Base-by-base conservation (phyloP, 2,797 vertebrate genomes). In the Macropus fuliginosus region DNA sequence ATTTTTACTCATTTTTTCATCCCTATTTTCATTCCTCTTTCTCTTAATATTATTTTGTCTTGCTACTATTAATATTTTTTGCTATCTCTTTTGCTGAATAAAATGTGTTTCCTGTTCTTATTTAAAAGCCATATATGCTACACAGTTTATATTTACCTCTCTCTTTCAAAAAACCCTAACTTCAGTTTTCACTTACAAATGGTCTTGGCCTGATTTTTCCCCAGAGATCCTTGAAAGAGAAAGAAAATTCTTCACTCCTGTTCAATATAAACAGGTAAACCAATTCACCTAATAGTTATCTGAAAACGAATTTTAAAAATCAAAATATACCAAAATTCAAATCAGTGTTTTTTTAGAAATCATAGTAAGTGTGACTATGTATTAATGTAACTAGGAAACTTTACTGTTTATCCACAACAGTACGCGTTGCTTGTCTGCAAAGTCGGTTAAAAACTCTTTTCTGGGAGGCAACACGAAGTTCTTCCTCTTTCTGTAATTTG, bases 391-490 rank as follows among this genome's bases (percentile, higher is more conserved):
- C 8, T 87, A 92, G 92, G 40, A 93, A 95, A 96, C 81, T 98
- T 98, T 98, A 99, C 99, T 98, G 98, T 97, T 98, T 98, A 97
- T 99, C 99, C 62, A 98, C 93, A 3, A 98, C 56, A n/a, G 98
- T 98, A 96, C 98, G 98, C 90, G 98, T 98, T 3, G 98, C 98
- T 96, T 97, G 98, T 92, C 95, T 98, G 97, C 98, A 98, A 98
- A 99, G 98, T 93, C 94, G 98, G 81, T 98, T 98, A 94, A 99
- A 99, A 18, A 98, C 98, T 96, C 98, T 99, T 91, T 97, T 99
- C 96, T 99, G 99, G 59, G 97, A 97, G 55, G 98, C 94, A 34
- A 98, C 11, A 0, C 98, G 98, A 2, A 81, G 97, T 94, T 99
- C 99, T 62, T 99, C 99, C 93, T 99, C 99, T 94, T 97, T 97